These are phyloP conservation scores for Chouioia cunea DNA, from an alignment of 2,888 invertebrate species.

Conservation along the genomic window DNA sequence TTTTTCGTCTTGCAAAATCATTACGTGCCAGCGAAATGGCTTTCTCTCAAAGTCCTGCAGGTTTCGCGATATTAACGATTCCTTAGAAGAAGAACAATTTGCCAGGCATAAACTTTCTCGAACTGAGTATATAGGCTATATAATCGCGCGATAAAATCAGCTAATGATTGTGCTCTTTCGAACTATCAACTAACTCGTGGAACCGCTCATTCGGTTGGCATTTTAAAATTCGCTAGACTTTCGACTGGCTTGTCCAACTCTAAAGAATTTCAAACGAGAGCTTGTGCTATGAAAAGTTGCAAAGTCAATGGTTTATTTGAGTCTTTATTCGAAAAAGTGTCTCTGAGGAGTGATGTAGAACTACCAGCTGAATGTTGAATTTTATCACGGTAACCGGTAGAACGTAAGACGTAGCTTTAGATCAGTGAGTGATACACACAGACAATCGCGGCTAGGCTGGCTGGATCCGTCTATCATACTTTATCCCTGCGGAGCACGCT, in stretches of 20 bases:
- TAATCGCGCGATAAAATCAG: constrained; percentile 62
- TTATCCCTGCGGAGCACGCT: constrained; percentile 64
- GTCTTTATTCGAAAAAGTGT: no score
- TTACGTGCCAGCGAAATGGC: constrained; percentile 52
- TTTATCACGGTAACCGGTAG: neutral
- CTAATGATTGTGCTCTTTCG: constrained; percentile 59
- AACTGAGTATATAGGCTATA: constrained; percentile 54
- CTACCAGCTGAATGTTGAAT: no score
- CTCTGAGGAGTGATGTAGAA: no score
- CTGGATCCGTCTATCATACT: constrained; percentile 67
- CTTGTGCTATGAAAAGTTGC: no score
- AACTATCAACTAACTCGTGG: constrained; percentile 23
- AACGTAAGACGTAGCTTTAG: neutral
- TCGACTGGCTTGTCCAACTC: no score
- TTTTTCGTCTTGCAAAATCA: constrained; percentile 68
- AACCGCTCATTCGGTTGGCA: no score
- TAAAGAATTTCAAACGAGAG: no score
- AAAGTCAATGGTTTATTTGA: no score
- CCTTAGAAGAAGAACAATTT: constrained; percentile 66
- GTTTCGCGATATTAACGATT: constrained; percentile 61
- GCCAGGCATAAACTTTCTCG: constrained; percentile 63
- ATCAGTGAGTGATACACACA: neutral
- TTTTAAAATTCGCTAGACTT: no score
- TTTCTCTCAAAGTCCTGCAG: constrained; percentile 24
- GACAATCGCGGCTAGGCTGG: constrained; percentile 37